A percentile compares a stretch with the other conserved stretches of the same genome.
These are phyloP conservation scores for Cettia cetti DNA, from an alignment of 2,113 vertebrate genomes.

Conservation along the genomic window DNA sequence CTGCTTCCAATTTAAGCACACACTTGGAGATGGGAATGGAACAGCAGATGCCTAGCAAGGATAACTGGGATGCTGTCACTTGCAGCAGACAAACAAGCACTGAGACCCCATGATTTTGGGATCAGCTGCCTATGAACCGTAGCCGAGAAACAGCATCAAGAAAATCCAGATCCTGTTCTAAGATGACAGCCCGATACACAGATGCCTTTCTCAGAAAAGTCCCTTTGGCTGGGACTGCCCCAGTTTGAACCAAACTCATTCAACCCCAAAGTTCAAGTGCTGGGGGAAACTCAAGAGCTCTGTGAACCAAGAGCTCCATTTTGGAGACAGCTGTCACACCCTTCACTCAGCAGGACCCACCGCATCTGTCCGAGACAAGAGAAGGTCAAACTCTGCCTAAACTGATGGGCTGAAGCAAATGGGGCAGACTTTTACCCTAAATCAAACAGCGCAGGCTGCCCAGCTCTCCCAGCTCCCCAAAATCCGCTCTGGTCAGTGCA, in stretches of 20 bases:
- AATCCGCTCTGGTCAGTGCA: background rate
- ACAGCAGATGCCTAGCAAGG: background rate
- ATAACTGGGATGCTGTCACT: background rate
- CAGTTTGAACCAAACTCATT: background rate
- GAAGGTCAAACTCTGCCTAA: background rate
- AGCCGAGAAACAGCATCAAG: background rate
- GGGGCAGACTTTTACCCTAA: background rate
- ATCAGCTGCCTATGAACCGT: background rate
- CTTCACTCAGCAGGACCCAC: background rate
- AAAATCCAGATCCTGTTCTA: background rate
- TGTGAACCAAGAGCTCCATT: background rate
- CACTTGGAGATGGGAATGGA: background rate
- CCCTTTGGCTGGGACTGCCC: rapidly evolving
- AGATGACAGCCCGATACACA: background rate
- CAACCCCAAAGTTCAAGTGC: background rate
- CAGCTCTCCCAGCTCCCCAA: background rate
- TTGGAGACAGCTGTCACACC: background rate
- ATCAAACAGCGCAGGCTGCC: background rate
- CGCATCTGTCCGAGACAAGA: rapidly evolving
- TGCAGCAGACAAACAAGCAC: background rate
- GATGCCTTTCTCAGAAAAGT: background rate
- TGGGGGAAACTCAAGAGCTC: background rate
- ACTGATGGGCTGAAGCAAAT: background rate
- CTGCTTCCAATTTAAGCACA: background rate
- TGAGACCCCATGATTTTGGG: background rate